Evolutionary conservation across 2,888 invertebrate genomes (phyloP).

Genomic region (Encarsia formosa): DNA sequence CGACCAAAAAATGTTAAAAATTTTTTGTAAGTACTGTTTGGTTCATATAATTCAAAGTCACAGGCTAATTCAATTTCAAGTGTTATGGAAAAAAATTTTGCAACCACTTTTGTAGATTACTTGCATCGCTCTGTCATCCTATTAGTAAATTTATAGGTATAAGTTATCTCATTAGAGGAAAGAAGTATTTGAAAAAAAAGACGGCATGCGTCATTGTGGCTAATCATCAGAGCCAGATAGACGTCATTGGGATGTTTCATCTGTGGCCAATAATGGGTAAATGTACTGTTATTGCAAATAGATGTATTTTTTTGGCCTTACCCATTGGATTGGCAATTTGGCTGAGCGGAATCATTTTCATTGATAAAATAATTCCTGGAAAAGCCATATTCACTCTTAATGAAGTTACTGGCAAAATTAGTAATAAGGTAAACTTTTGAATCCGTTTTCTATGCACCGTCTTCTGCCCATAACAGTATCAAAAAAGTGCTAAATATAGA

Average conservation of each 20-base stretch:
- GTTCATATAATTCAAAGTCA: too few species aligned
- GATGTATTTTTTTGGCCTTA: conserved; percentile 78
- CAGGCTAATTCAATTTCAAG: too few species aligned
- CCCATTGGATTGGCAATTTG: conserved; percentile 85
- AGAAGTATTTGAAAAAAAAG: conserved; percentile 72
- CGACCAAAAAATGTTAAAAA: too few species aligned
- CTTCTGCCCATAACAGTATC: too few species aligned
- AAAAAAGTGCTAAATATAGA: too few species aligned
- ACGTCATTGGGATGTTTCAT: conserved; percentile 88
- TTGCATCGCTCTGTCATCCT: too few species aligned
- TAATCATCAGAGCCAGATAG: conserved; percentile 89
- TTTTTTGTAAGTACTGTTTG: too few species aligned
- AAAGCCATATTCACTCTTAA: conserved; percentile 71
- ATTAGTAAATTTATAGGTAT: conserved; percentile 70
- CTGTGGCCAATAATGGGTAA: conserved; percentile 85
- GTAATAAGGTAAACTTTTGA: too few species aligned
- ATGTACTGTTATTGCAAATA: conserved; percentile 84
- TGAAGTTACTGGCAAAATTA: too few species aligned
- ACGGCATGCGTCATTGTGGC: conserved; percentile 80
- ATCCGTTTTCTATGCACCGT: too few species aligned
- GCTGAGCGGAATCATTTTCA: conserved; percentile 83
- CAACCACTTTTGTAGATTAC: too few species aligned
- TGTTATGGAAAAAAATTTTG: too few species aligned
- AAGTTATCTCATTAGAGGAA: conserved; percentile 73
- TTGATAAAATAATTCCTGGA: conserved; percentile 77